Percentiles rank a stretch among this genome's conserved stretches.
Evolutionary conservation across 2,797 vertebrate species (phyloP).

Genomic region (Catostomus latipinnis): DNA sequence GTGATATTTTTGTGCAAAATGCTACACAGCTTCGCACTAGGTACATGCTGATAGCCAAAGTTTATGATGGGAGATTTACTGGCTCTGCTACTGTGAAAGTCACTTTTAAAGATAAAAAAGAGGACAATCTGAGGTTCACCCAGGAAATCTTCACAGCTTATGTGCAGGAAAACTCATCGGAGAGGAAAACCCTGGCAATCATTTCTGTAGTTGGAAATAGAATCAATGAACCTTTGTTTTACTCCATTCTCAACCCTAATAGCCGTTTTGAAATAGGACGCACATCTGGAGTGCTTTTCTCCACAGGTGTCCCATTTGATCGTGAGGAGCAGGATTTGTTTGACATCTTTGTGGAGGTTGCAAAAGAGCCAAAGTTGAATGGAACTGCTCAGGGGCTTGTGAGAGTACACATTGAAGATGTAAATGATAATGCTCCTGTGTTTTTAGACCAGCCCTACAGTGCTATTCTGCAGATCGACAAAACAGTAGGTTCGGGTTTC

Average conservation of each 20-base stretch:
- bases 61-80: conserved; percentile 83
- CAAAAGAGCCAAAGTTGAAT: conserved; percentile 73
- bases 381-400: conserved; percentile 78
- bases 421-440: conserved; percentile 83
- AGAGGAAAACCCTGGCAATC: conserved; percentile 78
- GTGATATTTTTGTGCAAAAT: conserved; percentile 81
- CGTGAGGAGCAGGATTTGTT: conserved; percentile 81
- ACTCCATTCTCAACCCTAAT: conserved; percentile 85
- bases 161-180: conserved; percentile 81
- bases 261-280: conserved; percentile 81
- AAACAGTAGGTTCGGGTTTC: conserved; percentile 76
- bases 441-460: conserved; percentile 86
- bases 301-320: conserved; percentile 84
- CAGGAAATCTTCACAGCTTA: conserved; percentile 77
- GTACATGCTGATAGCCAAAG: conserved; percentile 80
- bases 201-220: conserved; percentile 79
- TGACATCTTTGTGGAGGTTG: conserved; percentile 83
- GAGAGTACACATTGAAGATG: conserved; percentile 80
- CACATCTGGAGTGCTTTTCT: conserved; percentile 85
- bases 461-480: conserved; percentile 78
- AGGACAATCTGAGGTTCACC: conserved; percentile 80
- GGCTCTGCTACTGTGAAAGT: conserved; percentile 79
- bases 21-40: conserved; percentile 81
- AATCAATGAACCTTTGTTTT: conserved; percentile 85
- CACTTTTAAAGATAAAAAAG: conserved; percentile 81